phyloP scores from a whole-genome alignment of 2,888 invertebrate genomes.

The Isotomurus palustris region DNA sequence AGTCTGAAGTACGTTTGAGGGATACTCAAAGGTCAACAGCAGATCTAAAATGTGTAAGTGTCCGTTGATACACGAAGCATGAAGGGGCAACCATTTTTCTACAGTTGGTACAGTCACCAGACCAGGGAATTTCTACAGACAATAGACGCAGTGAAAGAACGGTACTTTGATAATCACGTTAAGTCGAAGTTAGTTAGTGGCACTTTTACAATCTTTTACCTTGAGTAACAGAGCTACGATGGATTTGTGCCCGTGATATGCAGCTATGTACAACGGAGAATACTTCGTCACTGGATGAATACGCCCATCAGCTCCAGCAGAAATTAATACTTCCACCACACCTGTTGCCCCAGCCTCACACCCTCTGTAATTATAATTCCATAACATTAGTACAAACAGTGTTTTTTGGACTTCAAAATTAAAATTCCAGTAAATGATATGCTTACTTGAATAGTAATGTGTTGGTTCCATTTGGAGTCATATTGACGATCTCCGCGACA shows the following conservation, averaged over 20 bases:
- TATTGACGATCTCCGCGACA: conserved; percentile 68
- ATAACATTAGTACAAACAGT: too few relatives aligned
- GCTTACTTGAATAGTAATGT: conserved; percentile 79
- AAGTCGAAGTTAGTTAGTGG: not conserved
- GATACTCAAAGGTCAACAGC: conserved; percentile 73
- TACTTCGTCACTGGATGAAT: conserved; percentile 86
- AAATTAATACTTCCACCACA: conserved; percentile 71
- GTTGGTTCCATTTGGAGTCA: conserved; percentile 82
- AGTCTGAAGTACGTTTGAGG: conserved; percentile 61
- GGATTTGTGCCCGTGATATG: conserved; percentile 75
- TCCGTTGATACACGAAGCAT: conserved; percentile 87
- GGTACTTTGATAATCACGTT: too few relatives aligned
- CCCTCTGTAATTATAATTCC: conserved; percentile 52
- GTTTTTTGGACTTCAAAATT: not conserved
- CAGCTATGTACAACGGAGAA: conserved; percentile 85
- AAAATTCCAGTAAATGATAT: not conserved
- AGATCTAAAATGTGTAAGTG: conserved; percentile 71
- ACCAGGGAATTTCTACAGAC: conserved; percentile 68
- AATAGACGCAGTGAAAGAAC: not conserved
- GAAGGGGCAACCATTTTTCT: conserved; percentile 86
- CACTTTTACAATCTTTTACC: too few relatives aligned
- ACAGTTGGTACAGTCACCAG: conserved; percentile 80
- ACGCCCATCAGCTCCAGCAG: conserved; percentile 79
- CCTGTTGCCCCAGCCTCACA: conserved; percentile 77
- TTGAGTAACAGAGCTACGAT: conserved; percentile 69